Evolutionary conservation across 64 coral and sea anemone species (phyloP), one percentile per base, ranked within the genome.

Genomic region (Platygyra sinensis): DNA sequence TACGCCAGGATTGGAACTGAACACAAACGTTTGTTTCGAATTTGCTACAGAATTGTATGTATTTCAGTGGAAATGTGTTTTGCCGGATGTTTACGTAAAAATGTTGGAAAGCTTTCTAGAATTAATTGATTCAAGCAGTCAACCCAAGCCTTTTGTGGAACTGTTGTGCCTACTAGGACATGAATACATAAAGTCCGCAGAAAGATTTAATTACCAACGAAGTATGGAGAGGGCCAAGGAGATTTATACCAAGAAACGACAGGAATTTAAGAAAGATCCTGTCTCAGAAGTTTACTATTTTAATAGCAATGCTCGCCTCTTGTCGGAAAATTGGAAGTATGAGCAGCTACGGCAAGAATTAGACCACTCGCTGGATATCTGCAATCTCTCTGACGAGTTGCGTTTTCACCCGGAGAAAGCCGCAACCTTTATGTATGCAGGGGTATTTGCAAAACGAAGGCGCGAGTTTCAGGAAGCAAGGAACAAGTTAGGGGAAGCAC

Each of bases 151-250:
- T 32, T 5, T 10, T 4, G 49, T 86, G 9, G 81, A 75, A 30
- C 39, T 78, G 8, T 27, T 79, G 1, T 94, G 92, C 24, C 74
- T 78, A 46, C 79, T 78, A 5, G 92, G 87, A 22, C 77, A 79
- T 72, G 80, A 89, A n/a, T 75, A 49, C 12, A 57, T 87, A 85
- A 94, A 89, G 69, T 5, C 9, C 3, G 27, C 39, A 76, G 12
- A 86, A 2, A 38, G 29, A 16, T 10, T 39, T 75, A 33, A 79
- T 25, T 94, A 89, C 31, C 4, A 32, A 36, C 54, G 31, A 0
- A 29, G 8, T 15, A 86, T 86, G 39, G 4, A 92, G 10, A 17
- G 19, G 18, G 89, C 89, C 8, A 2, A 91, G 30, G 29, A 38
- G 28, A n/a, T 76, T 19, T 63, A 65, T 67, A 15, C 27, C 14